Conservation (phyloP, 1,140 invertebrate species). For the Kradibia gibbosae region DNA sequence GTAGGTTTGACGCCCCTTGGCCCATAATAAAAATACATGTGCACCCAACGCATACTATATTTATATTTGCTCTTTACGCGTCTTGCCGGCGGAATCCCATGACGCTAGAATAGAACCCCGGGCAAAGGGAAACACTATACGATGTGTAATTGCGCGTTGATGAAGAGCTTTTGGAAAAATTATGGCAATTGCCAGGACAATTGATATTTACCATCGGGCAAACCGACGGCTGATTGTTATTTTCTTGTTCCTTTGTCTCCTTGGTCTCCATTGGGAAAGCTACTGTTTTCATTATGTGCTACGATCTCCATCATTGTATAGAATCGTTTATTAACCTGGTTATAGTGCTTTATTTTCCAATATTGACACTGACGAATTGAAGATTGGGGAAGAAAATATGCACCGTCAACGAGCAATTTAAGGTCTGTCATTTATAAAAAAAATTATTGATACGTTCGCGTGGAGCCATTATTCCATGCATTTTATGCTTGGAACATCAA, state of each 20-base stretch:
- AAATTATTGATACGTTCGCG: background rate
- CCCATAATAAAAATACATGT: background rate
- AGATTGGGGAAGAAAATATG: background rate
- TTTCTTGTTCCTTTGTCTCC: background rate
- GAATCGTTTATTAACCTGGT: constrained; percentile 1
- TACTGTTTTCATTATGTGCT: background rate
- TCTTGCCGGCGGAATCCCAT: background rate
- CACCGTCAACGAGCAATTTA: background rate
- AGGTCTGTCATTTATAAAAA: background rate
- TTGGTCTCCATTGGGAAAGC: background rate
- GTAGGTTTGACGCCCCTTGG: no score
- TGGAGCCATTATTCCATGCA: background rate
- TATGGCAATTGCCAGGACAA: background rate
- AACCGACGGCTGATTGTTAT: background rate
- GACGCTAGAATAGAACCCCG: background rate
- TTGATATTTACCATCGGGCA: constrained; percentile 26
- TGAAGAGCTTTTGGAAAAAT: constrained; percentile 49
- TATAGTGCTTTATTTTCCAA: background rate
- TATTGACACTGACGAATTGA: background rate
- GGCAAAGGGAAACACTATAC: background rate
- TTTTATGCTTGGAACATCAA: background rate
- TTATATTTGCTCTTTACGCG: background rate
- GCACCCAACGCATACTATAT: background rate
- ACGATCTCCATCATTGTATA: no score
- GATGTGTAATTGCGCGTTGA: constrained; percentile 43